Percentiles rank a stretch among this genome's conserved stretches.
phyloP scores from a whole-genome alignment of 2,888 invertebrate species.

The Plutella xylostella region DNA sequence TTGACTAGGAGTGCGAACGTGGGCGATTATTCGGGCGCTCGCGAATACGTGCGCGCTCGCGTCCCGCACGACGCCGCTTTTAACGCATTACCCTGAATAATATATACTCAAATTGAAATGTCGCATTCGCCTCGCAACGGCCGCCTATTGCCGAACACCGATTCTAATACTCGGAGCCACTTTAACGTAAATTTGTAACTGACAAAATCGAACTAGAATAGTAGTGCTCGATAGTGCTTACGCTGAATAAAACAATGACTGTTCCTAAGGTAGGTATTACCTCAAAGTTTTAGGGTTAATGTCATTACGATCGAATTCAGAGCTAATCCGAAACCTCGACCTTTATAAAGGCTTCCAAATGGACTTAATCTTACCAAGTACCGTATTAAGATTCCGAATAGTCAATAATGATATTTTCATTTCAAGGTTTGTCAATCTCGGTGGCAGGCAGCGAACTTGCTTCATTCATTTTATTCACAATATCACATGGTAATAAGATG shows the following conservation, averaged over 20 bases:
- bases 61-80: slow-evolving; percentile 59
- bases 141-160: background rate
- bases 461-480: slow-evolving; percentile 23
- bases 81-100: slow-evolving; percentile 70
- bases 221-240: no score
- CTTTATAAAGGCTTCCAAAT: no score
- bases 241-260: no score
- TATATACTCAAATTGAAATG: slow-evolving; percentile 68
- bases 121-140: slow-evolving; percentile 47
- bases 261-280: no score
- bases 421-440: no score
- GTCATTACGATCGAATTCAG: no score
- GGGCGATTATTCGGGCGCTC: background rate
- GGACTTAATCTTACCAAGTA: no score
- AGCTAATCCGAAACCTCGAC: no score
- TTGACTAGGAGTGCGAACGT: background rate
- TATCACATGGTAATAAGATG: slow-evolving; percentile 55
- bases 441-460: no score
- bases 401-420: no score
- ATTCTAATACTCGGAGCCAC: background rate
- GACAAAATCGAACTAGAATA: background rate
- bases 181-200: background rate
- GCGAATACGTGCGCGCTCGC: slow-evolving; percentile 52
- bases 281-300: no score
- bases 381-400: no score